These are phyloP conservation scores for Oncorhynchus tshawytscha DNA, from an alignment of 2,113 vertebrate species.

Conservation along the genomic window DNA sequence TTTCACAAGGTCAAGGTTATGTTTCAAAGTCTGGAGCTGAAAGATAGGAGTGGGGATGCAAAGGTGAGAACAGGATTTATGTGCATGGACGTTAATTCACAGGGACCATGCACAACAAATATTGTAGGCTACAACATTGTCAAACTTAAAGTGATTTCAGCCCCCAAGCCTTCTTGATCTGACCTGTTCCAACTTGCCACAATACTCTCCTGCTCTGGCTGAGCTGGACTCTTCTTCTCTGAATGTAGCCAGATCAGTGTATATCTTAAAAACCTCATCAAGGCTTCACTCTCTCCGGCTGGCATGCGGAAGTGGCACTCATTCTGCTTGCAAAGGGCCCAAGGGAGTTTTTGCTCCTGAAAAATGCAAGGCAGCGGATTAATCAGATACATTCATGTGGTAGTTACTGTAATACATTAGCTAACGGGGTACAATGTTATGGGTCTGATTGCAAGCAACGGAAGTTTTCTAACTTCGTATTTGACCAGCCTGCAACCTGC, in stretches of 20 bases:
- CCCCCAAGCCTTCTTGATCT: background rate
- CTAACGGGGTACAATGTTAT: background rate
- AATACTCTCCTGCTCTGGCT: constrained; percentile 72
- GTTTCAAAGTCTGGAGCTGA: constrained; percentile 81
- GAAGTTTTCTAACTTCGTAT: too few species aligned
- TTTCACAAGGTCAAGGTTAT: constrained; percentile 77
- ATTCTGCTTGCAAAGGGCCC: constrained; percentile 27
- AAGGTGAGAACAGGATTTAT: background rate
- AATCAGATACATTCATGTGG: background rate
- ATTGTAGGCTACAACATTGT: too few species aligned
- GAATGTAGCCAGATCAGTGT: constrained; percentile 63
- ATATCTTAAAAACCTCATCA: constrained; percentile 84
- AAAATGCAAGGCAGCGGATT: background rate
- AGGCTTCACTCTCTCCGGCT: constrained; percentile 85
- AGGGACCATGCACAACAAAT: background rate
- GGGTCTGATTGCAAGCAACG: too few species aligned
- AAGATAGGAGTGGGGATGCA: constrained; percentile 29
- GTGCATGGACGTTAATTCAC: background rate
- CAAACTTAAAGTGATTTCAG: background rate
- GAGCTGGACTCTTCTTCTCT: constrained; percentile 60
- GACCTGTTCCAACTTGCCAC: constrained; percentile 66
- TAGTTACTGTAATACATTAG: constrained; percentile 1
- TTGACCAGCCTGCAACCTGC: too few species aligned
- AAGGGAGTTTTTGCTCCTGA: constrained; percentile 9
- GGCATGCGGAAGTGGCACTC: constrained; percentile 75